A percentile compares a stretch with the other conserved stretches of the same genome.
Evolutionary conservation across 2,888 invertebrate species (phyloP).

Genomic region (Cremastinae sp.): DNA sequence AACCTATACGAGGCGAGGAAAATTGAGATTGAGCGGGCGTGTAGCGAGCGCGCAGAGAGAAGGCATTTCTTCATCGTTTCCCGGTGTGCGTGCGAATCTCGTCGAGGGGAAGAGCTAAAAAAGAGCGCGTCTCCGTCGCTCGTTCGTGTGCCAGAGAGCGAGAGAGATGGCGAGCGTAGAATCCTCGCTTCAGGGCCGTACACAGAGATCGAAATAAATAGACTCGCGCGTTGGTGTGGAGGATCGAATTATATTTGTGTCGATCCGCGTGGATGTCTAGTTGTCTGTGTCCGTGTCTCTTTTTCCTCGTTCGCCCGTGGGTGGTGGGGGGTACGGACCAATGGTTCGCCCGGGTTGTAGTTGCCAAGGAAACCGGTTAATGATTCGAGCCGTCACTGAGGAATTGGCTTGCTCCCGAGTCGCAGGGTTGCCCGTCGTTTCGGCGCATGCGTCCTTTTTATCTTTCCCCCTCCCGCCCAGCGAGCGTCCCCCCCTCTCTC

Average conservation of each 20-base stretch:
- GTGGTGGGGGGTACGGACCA: slow-evolving; percentile 73
- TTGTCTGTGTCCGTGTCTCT: slow-evolving; percentile 17
- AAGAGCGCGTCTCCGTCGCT: not conserved
- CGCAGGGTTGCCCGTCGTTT: slow-evolving; percentile 56
- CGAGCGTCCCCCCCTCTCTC: slow-evolving; percentile 1
- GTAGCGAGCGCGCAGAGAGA: slow-evolving; percentile 26
- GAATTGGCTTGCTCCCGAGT: slow-evolving; percentile 74
- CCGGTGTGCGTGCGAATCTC: not conserved
- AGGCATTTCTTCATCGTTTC: slow-evolving; percentile 9
- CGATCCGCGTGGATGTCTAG: not conserved
- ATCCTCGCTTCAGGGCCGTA: slow-evolving; percentile 48
- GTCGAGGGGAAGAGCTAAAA: not conserved
- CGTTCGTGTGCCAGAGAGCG: not conserved
- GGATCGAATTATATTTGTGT: not conserved
- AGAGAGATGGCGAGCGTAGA: slow-evolving; percentile 6
- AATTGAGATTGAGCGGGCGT: slow-evolving; percentile 55
- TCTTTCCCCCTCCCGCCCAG: slow-evolving; percentile 11
- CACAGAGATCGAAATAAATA: not conserved
- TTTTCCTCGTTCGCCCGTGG: slow-evolving; percentile 36
- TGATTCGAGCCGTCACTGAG: slow-evolving; percentile 79
- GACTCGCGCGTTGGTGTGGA: not conserved
- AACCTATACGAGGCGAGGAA: slow-evolving; percentile 54
- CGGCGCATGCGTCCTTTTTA: slow-evolving; percentile 52
- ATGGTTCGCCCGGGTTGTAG: slow-evolving; percentile 75
- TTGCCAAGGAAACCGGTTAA: slow-evolving; percentile 80